These are phyloP conservation scores for Akabosia matsudoensis DNA, from an alignment of 1,140 invertebrate genomes.

Conservation along the genomic window DNA sequence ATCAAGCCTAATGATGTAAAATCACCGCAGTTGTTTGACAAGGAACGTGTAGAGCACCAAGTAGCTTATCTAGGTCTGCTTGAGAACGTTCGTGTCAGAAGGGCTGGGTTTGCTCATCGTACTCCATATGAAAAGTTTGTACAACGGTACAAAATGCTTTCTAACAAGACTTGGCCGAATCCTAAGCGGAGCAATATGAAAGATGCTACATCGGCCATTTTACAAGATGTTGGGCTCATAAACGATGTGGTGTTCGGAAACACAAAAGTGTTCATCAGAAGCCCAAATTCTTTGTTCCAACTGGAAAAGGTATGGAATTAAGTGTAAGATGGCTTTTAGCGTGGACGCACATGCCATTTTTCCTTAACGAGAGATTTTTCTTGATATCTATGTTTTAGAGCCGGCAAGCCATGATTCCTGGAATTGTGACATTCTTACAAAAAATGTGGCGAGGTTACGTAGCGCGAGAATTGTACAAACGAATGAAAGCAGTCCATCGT, in stretches of 20 bases:
- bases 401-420: slow-evolving; percentile 55
- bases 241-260: slow-evolving; percentile 89
- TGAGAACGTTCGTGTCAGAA: slow-evolving; percentile 87
- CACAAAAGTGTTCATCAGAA: slow-evolving; percentile 91
- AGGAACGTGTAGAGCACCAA: slow-evolving; percentile 79
- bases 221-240: slow-evolving; percentile 72
- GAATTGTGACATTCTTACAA: slow-evolving; percentile 86
- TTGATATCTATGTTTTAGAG: slow-evolving; percentile 29
- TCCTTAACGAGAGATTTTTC: background rate
- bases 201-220: slow-evolving; percentile 78
- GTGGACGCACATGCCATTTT: background rate
- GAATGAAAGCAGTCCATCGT: slow-evolving; percentile 75
- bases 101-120: slow-evolving; percentile 89
- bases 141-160: slow-evolving; percentile 90
- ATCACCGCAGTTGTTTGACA: slow-evolving; percentile 73
- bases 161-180: slow-evolving; percentile 90
- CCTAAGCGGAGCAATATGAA: slow-evolving; percentile 49
- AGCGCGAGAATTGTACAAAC: slow-evolving; percentile 73
- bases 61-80: slow-evolving; percentile 66
- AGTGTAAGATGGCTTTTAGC: background rate
- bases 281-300: slow-evolving; percentile 81
- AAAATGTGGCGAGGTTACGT: slow-evolving; percentile 86
- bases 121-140: slow-evolving; percentile 82
- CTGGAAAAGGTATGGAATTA: slow-evolving; percentile 67
- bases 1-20: slow-evolving; percentile 81